These are phyloP conservation scores for Entomobrya multifasciata DNA, from an alignment of 2,888 invertebrate genomes.

Conservation along the genomic window DNA sequence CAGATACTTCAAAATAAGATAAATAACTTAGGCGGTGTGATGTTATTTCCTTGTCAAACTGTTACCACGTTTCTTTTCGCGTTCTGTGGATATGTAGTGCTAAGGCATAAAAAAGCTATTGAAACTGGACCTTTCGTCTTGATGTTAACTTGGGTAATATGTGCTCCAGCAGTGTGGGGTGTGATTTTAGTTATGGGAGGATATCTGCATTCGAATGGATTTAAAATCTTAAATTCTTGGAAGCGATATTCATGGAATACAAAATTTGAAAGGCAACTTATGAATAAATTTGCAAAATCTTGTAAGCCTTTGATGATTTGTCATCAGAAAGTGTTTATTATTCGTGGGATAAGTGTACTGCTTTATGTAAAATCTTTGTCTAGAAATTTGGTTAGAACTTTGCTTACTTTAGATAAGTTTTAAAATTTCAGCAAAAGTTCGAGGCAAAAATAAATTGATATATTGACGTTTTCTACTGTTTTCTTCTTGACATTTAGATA, in stretches of 20 bases:
- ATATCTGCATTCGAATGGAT: too few species aligned
- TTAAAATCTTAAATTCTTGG: constrained; percentile 6
- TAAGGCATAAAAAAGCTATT: not conserved
- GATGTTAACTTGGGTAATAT: not conserved
- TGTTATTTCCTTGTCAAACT: not conserved
- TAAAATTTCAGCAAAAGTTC: too few species aligned
- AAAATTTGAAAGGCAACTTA: not conserved
- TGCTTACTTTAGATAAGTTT: too few species aligned
- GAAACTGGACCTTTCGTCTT: not conserved
- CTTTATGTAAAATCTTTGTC: not conserved
- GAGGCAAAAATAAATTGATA: too few species aligned
- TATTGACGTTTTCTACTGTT: too few species aligned
- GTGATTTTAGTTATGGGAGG: not conserved
- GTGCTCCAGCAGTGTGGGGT: not conserved
- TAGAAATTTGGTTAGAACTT: not conserved
- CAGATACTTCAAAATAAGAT: not conserved
- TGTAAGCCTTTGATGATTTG: not conserved
- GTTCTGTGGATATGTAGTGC: not conserved
- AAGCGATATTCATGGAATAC: not conserved
- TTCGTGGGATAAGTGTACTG: not conserved
- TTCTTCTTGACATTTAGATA: too few species aligned
- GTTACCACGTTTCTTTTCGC: not conserved
- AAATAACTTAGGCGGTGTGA: not conserved
- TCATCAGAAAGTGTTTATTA: not conserved
- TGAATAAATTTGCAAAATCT: not conserved